phyloP scores from a whole-genome alignment of 2,113 vertebrate species.

The Larimichthys polyactis region DNA sequence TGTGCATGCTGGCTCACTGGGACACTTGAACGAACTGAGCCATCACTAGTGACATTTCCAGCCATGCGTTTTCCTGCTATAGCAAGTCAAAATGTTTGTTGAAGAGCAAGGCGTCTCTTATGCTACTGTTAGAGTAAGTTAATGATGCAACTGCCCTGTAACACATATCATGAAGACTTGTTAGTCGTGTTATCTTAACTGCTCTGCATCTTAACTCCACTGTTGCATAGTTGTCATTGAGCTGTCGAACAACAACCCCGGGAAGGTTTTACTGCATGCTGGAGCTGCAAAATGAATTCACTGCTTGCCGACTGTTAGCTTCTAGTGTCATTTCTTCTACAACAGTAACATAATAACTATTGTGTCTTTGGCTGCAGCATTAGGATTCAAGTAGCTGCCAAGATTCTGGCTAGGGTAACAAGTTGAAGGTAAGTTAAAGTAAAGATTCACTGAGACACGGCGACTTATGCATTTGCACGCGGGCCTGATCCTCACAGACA shows the following conservation, averaged over 20 bases:
- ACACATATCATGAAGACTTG: neutral
- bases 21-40: neutral
- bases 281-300: conserved; percentile 11
- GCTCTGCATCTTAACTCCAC: conserved; percentile 22
- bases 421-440: conserved; percentile 10
- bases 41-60: neutral
- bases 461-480: neutral
- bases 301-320: conserved; percentile 2
- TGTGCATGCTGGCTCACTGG: conserved; percentile 5
- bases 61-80: neutral
- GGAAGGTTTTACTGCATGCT: conserved; percentile 1
- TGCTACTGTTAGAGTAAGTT: neutral
- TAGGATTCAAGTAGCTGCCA: conserved; percentile 52
- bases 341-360: neutral
- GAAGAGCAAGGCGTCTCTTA: neutral
- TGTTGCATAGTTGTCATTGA: conserved; percentile 37
- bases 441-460: neutral
- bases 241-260: conserved; percentile 25
- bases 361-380: conserved; percentile 19
- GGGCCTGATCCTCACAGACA: neutral
- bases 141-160: neutral
- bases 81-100: neutral
- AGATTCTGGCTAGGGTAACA: neutral
- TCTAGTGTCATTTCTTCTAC: conserved; percentile 13
- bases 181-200: neutral